Percentiles rank a stretch among this genome's conserved stretches.
phyloP scores from a whole-genome alignment of 1,140 invertebrate species.

The Andricus grossulariae region DNA sequence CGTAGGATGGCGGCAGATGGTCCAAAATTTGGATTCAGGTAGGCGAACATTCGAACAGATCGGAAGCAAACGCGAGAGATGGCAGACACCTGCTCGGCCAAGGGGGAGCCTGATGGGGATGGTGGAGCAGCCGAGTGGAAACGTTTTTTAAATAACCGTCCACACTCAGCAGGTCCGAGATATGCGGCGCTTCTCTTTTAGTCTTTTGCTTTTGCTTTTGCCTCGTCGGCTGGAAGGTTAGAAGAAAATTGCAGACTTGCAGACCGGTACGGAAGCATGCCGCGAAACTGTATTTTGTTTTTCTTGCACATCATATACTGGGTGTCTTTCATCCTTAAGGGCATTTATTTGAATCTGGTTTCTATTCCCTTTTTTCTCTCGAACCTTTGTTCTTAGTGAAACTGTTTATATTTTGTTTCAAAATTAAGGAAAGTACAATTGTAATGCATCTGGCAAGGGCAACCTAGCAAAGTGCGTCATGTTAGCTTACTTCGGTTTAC shows the following conservation, averaged over 20 bases:
- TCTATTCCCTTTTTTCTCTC: too few species aligned
- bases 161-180: not conserved
- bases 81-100: constrained; percentile 43
- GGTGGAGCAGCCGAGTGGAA: constrained; percentile 40
- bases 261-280: constrained; percentile 28
- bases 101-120: constrained; percentile 17
- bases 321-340: not conserved
- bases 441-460: too few species aligned
- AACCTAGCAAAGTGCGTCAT: too few species aligned
- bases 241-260: constrained; percentile 46
- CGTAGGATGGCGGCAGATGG: constrained; percentile 51
- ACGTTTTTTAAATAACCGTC: constrained; percentile 40
- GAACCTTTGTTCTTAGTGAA: too few species aligned
- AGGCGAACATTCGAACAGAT: constrained; percentile 37
- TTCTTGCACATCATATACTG: constrained; percentile 30
- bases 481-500: too few species aligned
- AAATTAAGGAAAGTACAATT: too few species aligned
- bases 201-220: not conserved
- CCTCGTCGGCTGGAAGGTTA: constrained; percentile 28
- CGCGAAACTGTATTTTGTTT: constrained; percentile 34
- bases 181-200: too few species aligned
- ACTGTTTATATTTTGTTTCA: too few species aligned
- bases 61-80: constrained; percentile 40
- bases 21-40: constrained; percentile 46
- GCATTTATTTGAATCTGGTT: too few species aligned